Evolutionary conservation across 2,797 vertebrate species (phyloP), one percentile per base, ranked within the genome.

Genomic region (Malurus splendens): DNA sequence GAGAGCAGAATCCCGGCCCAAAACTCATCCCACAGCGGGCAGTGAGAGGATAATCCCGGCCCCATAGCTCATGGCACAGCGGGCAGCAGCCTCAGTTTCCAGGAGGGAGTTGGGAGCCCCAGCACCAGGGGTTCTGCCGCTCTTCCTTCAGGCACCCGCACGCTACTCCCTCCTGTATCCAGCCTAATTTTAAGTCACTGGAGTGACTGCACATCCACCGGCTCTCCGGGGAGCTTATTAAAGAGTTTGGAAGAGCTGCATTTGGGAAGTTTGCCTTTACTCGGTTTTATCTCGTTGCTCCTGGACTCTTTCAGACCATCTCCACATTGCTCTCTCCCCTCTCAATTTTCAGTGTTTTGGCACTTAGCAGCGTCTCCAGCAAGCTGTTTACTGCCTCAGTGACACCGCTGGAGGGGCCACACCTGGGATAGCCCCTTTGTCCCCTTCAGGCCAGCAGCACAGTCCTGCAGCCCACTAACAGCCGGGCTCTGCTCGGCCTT

Each of bases 151-250:
- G 52, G 62, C 67, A 68, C 52, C 59, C 20, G 3, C 59, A 61
- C 22, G 4, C 36, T 64, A 48, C n/a, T 81, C 64, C 75, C 81
- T 30, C 15, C 24, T 39, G 68, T 23, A 85, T 17, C 82, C 76
- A 77, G 44, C 5, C 89, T 86, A 66, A 87, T 90, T 94, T 94
- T 79, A 90, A 90, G 82, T 48, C 68, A 51, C 68, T 59, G 44
- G 68, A 87, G 64, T 33, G 25, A 87, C 12, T 75, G n/a, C 64
- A 51, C 28, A 74, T 71, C 65, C 17, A 65, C 18, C 44, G 59
- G 56, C 10, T 77, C 92, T 79, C 89, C 36, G 1, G 75, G 74
- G 91, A 94, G 61, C 92, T 89, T 90, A 87, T 94, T 93, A 86
- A 82, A 82, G 70, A 62, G 45, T 56, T 88, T 57, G 67, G 89